Evolutionary conservation across 2,888 invertebrate genomes (phyloP).

Genomic region (Stenurella melanura): DNA sequence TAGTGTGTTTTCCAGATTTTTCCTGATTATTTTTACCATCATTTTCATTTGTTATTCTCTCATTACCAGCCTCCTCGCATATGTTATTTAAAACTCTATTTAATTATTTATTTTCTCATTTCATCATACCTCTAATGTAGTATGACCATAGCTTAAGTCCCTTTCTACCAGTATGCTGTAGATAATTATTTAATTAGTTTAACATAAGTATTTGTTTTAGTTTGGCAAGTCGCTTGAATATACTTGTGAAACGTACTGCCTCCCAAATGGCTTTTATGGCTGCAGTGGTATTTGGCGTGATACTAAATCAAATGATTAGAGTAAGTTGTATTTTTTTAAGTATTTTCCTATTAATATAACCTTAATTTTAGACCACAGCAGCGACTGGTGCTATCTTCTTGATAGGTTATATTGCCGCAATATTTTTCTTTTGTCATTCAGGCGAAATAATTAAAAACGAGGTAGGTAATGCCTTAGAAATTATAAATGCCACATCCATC

Average conservation of each 20-base stretch:
- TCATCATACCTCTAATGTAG: too few species aligned
- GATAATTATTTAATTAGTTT: too few species aligned
- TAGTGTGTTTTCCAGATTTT: too few species aligned
- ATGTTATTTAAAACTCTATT: too few species aligned
- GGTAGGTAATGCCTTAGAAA: background rate
- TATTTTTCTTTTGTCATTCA: background rate
- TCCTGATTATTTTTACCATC: too few species aligned
- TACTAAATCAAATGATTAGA: background rate
- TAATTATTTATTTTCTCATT: too few species aligned
- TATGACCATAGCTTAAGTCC: too few species aligned
- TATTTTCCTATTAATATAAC: background rate
- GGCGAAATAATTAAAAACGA: background rate
- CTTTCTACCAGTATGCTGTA: too few species aligned
- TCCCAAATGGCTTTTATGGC: background rate
- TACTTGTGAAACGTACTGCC: background rate
- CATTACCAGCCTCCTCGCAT: too few species aligned
- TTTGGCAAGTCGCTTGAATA: background rate
- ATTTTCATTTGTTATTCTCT: too few species aligned
- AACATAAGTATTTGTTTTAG: slow-evolving; percentile 5
- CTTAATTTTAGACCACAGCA: background rate
- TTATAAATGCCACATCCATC: too few species aligned
- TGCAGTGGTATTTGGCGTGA: background rate
- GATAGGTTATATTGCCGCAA: background rate
- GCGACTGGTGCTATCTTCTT: background rate
- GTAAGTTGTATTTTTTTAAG: background rate